A percentile compares a stretch with the other conserved stretches of the same genome.
These are phyloP conservation scores for Elaeidobius kamerunicus DNA, from an alignment of 2,888 invertebrate genomes.

Conservation along the genomic window DNA sequence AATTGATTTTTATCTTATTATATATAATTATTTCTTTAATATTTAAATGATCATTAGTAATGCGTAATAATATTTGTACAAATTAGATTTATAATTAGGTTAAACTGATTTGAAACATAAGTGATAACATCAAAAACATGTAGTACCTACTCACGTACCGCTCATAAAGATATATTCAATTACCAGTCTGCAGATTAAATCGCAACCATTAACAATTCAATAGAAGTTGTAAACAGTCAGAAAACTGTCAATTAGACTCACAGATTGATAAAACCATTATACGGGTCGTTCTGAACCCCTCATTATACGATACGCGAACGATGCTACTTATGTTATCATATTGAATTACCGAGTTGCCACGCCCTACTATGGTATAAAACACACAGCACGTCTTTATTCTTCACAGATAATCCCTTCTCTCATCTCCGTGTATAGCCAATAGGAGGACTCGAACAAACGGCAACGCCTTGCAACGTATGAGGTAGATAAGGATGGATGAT, in stretches of 20 bases:
- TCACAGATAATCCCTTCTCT: conserved; percentile 20
- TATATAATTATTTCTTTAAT: too few species aligned
- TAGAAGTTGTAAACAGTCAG: conserved; percentile 31
- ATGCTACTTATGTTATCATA: conserved; percentile 33
- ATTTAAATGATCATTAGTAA: too few species aligned
- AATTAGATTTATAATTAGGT: too few species aligned
- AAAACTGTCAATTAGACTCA: conserved; percentile 36
- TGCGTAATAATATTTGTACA: too few species aligned
- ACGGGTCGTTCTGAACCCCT: conserved; percentile 39
- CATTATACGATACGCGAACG: conserved; percentile 40
- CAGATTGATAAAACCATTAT: conserved; percentile 49
- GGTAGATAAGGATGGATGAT: conserved; percentile 19
- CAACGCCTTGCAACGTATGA: conserved; percentile 20
- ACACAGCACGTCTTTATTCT: conserved; percentile 28
- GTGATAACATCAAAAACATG: conserved; percentile 17
- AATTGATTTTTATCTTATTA: too few species aligned
- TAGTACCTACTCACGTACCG: conserved; percentile 11
- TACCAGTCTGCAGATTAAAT: conserved; percentile 31
- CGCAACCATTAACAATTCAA: conserved; percentile 35
- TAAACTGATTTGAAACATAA: neutral
- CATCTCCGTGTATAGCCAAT: conserved; percentile 5
- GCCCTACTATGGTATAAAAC: conserved; percentile 22
- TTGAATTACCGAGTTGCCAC: conserved; percentile 26
- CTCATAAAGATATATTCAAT: conserved; percentile 23
- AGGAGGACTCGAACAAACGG: conserved; percentile 1